Evolutionary conservation across 1,140 invertebrate species (phyloP).

Genomic region (Caenorhabditis latens): DNA sequence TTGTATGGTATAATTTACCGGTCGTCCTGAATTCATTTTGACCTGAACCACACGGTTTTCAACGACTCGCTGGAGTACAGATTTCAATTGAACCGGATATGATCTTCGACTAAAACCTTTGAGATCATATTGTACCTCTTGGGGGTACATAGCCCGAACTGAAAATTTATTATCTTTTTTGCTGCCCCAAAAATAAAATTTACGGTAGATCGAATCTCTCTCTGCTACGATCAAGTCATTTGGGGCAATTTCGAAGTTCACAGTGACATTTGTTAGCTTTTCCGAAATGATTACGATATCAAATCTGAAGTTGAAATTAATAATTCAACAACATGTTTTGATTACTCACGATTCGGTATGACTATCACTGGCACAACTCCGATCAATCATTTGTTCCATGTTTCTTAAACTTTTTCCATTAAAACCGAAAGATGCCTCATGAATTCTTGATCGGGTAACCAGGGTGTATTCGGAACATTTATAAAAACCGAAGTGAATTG

Average conservation of each 20-base stretch:
- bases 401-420: background rate
- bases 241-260: background rate
- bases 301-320: background rate
- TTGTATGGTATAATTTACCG: background rate
- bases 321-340: too few relatives aligned
- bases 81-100: constrained; percentile 7
- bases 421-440: background rate
- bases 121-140: background rate
- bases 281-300: background rate
- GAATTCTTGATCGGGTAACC: background rate
- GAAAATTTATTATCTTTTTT: background rate
- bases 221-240: background rate
- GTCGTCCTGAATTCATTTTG: background rate
- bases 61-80: background rate
- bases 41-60: background rate
- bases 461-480: background rate
- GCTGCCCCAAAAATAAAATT: background rate
- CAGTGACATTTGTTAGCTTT: background rate
- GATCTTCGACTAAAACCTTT: background rate
- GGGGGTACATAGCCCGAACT: background rate
- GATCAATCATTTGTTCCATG: background rate
- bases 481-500: background rate
- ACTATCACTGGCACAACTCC: background rate
- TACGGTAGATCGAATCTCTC: background rate
- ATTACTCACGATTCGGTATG: background rate